Evolutionary conservation across 2,888 invertebrate species (phyloP), one percentile per base, ranked within the genome.

Genomic region (Atherix ibis): DNA sequence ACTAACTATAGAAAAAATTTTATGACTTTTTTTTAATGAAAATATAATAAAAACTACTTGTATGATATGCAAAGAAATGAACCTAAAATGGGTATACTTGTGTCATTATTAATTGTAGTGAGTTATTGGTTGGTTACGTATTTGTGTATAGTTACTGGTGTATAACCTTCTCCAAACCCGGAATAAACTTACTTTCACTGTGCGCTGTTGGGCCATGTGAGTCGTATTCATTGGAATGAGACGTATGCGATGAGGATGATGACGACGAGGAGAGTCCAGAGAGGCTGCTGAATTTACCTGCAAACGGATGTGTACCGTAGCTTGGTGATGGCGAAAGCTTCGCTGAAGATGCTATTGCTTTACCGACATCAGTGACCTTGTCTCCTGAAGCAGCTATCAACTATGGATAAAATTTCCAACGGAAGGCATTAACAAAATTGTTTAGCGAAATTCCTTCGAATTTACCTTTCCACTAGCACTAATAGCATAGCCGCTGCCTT

Each of bases 301-400:
- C 30, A 10, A 31, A 34, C 12, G 37, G 17, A 2, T 31, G 18
- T 12, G 35, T 31, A 9, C 25, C 27, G 32, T 34, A 27, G 18
- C 29, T 13, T 8, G 34, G 10, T 19, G 50, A 66, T 10, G 70
- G 65, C 34, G 71, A 68, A 38, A 76, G 59, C 30, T 78, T 68
- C 1, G 83, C 83, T 17, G 79, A 80, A 40, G 72, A 71, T 27
- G 82, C 83, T 35, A 87, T 74, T 45, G 76, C 73, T 56, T 79
- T 79, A 25, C 87, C 87, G 13, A 84, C 64, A 47, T 77, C 74
- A 34, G 80, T 73, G 43, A 87, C 78, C 5, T 73, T 77, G 42
- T 85, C 84, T 3, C 87, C 87, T 47, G 81, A 78, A 14, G 71
- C 71, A 10, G 73, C 71, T 37, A 84, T 75, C 31, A 82, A 65